phyloP scores from a whole-genome alignment of 1,140 invertebrate species.

The Drosophila melanogaster region DNA sequence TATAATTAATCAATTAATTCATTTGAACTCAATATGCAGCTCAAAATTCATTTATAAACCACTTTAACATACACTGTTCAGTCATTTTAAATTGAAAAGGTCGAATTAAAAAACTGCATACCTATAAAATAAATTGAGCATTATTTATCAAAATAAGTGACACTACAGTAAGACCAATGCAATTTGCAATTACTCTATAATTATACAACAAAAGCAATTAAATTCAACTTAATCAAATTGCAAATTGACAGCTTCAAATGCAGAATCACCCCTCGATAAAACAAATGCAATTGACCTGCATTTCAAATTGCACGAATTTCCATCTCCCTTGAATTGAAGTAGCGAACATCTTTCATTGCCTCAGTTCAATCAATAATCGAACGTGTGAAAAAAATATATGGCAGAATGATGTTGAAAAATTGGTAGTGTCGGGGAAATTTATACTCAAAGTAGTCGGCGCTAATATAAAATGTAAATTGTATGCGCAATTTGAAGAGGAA shows the following conservation, averaged over 20 bases:
- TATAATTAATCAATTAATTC: constrained; percentile 51
- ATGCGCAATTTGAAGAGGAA: constrained; percentile 64
- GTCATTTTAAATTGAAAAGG: constrained; percentile 22
- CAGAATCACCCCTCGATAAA: constrained; percentile 33
- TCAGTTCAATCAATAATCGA: constrained; percentile 42
- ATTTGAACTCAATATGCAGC: constrained; percentile 17
- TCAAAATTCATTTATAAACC: constrained; percentile 30
- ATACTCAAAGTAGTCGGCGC: constrained; percentile 30
- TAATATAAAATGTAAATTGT: constrained; percentile 79
- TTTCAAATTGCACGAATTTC: constrained; percentile 39
- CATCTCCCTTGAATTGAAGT: constrained; percentile 11
- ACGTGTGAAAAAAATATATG: constrained; percentile 38
- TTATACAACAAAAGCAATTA: constrained; percentile 73
- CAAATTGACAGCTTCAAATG: constrained; percentile 74
- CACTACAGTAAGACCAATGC: constrained; percentile 48
- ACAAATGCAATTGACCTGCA: constrained; percentile 67
- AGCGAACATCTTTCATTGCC: constrained; percentile 40
- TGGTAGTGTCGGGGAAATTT: neutral
- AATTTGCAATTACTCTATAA: constrained; percentile 74
- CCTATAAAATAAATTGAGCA: constrained; percentile 37
- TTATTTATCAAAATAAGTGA: constrained; percentile 68
- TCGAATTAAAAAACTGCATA: constrained; percentile 21
- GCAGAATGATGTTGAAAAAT: neutral
- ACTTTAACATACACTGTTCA: constrained; percentile 37
- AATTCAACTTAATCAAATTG: constrained; percentile 78